phyloP scores from a whole-genome alignment of 2,797 vertebrate species.

The Pseudochromis fuscus region DNA sequence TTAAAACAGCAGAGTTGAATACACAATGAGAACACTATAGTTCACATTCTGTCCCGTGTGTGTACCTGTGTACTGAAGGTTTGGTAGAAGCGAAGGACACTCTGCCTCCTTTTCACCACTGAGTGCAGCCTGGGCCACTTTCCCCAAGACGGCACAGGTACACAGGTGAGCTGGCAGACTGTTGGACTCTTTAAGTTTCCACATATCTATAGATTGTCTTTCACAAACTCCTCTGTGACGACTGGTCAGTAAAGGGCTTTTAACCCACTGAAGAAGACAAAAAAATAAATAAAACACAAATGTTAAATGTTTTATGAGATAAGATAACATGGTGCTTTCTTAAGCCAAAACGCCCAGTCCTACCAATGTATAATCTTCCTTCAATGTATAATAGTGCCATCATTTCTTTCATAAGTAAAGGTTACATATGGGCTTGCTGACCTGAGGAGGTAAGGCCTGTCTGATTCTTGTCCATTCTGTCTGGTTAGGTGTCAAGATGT shows the following conservation, averaged over 20 bases:
- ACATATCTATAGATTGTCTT: conserved; percentile 79
- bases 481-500: conserved; percentile 82
- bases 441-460: conserved; percentile 88
- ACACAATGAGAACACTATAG: not conserved
- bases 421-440: conserved; percentile 56
- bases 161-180: conserved; percentile 91
- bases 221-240: conserved; percentile 87
- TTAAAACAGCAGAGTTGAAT: conserved; percentile 1
- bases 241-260: conserved; percentile 88
- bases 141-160: conserved; percentile 89
- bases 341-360: too few species aligned
- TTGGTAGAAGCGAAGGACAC: conserved; percentile 62
- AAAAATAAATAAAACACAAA: not conserved
- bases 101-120: conserved; percentile 72
- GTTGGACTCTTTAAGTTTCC: conserved; percentile 78
- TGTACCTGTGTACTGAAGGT: conserved; percentile 86
- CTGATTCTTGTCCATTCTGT: conserved; percentile 89
- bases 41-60: not conserved
- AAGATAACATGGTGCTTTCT: too few species aligned
- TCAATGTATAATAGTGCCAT: not conserved
- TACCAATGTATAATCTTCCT: too few species aligned
- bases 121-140: conserved; percentile 80
- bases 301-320: conserved; percentile 11
- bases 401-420: not conserved
- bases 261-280: conserved; percentile 88